Percentiles rank a stretch among this genome's conserved stretches.
Conservation (phyloP, 2,797 vertebrate genomes). For the Alauda arvensis region DNA sequence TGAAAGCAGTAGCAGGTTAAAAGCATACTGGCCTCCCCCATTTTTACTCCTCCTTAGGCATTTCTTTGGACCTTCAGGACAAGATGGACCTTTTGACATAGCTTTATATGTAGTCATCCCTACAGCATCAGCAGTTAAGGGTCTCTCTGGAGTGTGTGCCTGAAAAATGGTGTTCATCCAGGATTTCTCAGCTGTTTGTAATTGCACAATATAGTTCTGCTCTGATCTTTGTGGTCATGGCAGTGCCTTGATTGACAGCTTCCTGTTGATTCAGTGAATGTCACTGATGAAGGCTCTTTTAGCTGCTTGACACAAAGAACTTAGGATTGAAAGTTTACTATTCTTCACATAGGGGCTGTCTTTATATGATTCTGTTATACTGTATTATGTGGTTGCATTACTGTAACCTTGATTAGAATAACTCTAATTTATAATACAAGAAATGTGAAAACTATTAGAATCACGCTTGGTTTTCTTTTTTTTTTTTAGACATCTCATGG, state of each 20-base stretch:
- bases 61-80: not conserved
- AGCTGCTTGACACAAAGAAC: not conserved
- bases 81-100: not conserved
- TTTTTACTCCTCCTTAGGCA: not conserved
- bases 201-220: not conserved
- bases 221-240: not conserved
- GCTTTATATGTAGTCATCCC: not conserved
- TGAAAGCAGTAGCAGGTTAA: not conserved
- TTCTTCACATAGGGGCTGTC: not conserved
- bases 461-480: not conserved
- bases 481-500: not conserved
- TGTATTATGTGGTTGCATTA: not conserved
- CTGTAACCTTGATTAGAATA: not conserved
- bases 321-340: not conserved
- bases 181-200: not conserved
- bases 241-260: not conserved
- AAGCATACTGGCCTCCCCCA: not conserved
- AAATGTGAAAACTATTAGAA: not conserved
- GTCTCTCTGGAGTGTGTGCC: not conserved
- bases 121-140: not conserved
- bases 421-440: not conserved
- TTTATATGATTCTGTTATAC: not conserved
- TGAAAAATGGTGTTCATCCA: not conserved
- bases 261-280: not conserved
- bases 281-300: not conserved